Evolutionary conservation across 2,888 invertebrate genomes (phyloP).

Genomic region (Acanthosoma haemorrhoidale): DNA sequence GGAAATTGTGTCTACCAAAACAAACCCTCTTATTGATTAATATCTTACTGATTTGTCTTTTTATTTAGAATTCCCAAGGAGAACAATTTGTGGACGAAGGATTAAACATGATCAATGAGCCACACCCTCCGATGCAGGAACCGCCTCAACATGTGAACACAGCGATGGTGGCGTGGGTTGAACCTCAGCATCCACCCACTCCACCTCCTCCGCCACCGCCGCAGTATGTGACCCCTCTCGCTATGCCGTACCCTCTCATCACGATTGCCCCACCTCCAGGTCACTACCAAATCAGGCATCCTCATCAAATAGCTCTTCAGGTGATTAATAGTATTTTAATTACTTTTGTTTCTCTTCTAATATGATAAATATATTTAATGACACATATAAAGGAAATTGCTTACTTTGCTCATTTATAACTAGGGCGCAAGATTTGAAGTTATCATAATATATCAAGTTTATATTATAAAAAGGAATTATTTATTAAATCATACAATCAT

Average conservation of each 20-base stretch:
- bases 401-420: too few relatives aligned
- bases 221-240: slow-evolving; percentile 28
- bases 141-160: slow-evolving; percentile 18
- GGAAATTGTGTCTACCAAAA: too few relatives aligned
- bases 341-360: too few relatives aligned
- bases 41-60: background rate
- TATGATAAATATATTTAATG: too few relatives aligned
- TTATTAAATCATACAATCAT: too few relatives aligned
- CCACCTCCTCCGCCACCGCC: slow-evolving; percentile 32
- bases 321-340: too few relatives aligned
- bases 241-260: slow-evolving; percentile 28
- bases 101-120: background rate
- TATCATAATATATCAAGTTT: too few relatives aligned
- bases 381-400: too few relatives aligned
- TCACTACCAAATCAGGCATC: slow-evolving; percentile 43
- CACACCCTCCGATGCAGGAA: slow-evolving; percentile 3
- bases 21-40: background rate
- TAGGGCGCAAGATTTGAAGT: too few relatives aligned
- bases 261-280: slow-evolving; percentile 47
- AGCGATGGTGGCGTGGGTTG: slow-evolving; percentile 26
- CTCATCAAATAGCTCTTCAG: slow-evolving; percentile 36
- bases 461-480: too few relatives aligned
- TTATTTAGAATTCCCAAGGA: slow-evolving; percentile 56
- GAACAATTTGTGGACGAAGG: slow-evolving; percentile 52
- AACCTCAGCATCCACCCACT: slow-evolving; percentile 11